Base-by-base conservation (phyloP, 1,140 invertebrate species). In the Drosophila micromelanica region DNA sequence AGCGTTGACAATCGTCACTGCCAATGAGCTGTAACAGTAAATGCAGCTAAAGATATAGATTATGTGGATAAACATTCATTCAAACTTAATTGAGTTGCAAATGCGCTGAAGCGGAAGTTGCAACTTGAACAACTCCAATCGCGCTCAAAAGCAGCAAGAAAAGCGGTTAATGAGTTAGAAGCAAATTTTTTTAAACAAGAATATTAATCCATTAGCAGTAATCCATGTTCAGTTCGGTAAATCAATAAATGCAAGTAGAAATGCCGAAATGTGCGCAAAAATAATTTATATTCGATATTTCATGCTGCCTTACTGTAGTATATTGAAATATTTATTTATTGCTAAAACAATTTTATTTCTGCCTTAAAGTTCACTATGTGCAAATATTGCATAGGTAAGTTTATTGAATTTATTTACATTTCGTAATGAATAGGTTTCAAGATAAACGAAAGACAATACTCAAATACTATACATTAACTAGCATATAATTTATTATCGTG, bases 1-100 rank as follows among this genome's bases (percentile, higher is more conserved):
- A 56, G 54, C 43, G 72, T 55, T 69, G 57, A 48, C 30, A 48
- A 46, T 43, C 9, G 5, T 6, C 27, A 27, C 5, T 51, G 23
- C 37, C 13, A 37, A 35, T 52, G 40, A 30, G 20, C 57, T 13
- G 12, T 15, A 52, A 42, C 57, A 67, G 20, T 51, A 48, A 49
- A 52, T 37, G 37, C 13, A 46, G 11, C 46, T 43, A 6, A 17
- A 5, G 3, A 52, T 17, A 38, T 54, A 17, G 17, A 23, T 23
- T 15, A 11, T 17, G 15, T 3, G 7, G 20, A 46, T 46, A 8
- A 13, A 23, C n/a, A 51, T 20, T 27, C 7, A 51, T 3, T 32
- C 11, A 7, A 30, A 32, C 27, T 13, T 54, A 12, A 13, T 42
- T 13, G 11, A 27, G 11, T 2, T n/a, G 12, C 20, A 27, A 30